phyloP scores from a whole-genome alignment of 1,140 invertebrate genomes.

The Pseudomyrmex pallidus region DNA sequence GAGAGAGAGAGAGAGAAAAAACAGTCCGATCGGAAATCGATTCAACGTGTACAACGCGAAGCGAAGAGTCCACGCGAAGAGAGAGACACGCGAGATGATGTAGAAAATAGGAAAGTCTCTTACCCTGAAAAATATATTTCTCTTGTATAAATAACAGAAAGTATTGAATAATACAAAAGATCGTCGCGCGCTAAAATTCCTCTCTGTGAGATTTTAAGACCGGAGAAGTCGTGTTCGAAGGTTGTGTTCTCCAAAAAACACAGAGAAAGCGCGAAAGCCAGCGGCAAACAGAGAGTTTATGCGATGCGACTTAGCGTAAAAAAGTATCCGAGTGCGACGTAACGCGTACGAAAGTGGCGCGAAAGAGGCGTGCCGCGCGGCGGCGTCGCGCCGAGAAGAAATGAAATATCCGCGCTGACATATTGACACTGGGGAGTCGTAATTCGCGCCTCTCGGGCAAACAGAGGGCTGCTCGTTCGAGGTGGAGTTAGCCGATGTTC shows the following conservation, averaged over 20 bases:
- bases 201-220: neutral
- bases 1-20: neutral
- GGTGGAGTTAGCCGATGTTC: slow-evolving; percentile 28
- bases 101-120: neutral
- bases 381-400: slow-evolving; percentile 40
- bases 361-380: slow-evolving; percentile 42
- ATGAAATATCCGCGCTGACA: slow-evolving; percentile 75
- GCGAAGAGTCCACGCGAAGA: slow-evolving; percentile 1
- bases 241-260: slow-evolving; percentile 20
- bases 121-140: too few relatives aligned
- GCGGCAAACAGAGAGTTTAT: slow-evolving; percentile 65
- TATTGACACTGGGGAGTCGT: slow-evolving; percentile 81
- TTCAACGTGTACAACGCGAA: slow-evolving; percentile 73
- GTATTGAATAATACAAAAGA: neutral
- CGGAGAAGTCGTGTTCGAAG: slow-evolving; percentile 2
- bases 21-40: slow-evolving; percentile 75
- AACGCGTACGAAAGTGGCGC: slow-evolving; percentile 57
- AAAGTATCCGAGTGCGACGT: slow-evolving; percentile 59
- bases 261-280: slow-evolving; percentile 43
- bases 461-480: slow-evolving; percentile 71
- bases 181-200: too few relatives aligned
- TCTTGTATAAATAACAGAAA: too few relatives aligned
- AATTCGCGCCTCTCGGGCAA: slow-evolving; percentile 81
- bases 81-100: neutral
- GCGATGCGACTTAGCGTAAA: slow-evolving; percentile 58